Percentiles rank a stretch among this genome's conserved stretches.
phyloP scores from a whole-genome alignment of 2,888 invertebrate species.

The Elgonia sp. region DNA sequence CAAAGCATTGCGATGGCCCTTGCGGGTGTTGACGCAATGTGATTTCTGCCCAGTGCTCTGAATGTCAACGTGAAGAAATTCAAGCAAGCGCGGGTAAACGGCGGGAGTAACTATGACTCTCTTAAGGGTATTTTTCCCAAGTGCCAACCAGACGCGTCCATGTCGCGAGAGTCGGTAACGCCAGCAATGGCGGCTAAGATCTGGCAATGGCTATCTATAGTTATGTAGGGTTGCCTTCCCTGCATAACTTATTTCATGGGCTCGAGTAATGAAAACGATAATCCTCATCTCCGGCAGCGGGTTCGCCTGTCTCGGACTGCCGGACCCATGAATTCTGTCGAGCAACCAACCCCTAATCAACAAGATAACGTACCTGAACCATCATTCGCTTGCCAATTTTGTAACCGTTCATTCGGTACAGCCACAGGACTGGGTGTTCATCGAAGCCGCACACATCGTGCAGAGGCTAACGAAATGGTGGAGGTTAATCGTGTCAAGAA shows the following conservation, averaged over 20 bases:
- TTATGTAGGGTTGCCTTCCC: constrained; percentile 23
- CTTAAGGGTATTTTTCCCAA: constrained; percentile 67
- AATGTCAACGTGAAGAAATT: constrained; percentile 91
- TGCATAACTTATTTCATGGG: constrained; percentile 3
- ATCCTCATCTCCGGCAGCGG: constrained; percentile 17
- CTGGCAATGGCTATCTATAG: neutral
- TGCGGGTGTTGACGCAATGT: constrained; percentile 89
- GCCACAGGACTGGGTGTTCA: constrained; percentile 61
- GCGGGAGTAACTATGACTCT: constrained; percentile 87
- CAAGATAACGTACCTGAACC: neutral
- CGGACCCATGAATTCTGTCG: constrained; percentile 11
- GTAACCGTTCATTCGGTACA: constrained; percentile 24
- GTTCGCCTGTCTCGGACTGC: constrained; percentile 30
- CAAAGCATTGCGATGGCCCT: constrained; percentile 90
- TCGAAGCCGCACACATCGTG: constrained; percentile 11
- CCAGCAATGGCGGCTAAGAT: neutral
- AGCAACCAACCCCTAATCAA: no score
- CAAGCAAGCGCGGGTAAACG: constrained; percentile 90
- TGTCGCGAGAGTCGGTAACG: no score
- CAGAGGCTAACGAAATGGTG: constrained; percentile 36
- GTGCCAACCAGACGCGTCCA: constrained; percentile 8
- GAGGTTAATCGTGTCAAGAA: constrained; percentile 40
- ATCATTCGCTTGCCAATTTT: constrained; percentile 34
- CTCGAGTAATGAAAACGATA: neutral
- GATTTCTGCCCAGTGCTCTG: constrained; percentile 91